Base-by-base conservation (phyloP, 2,888 invertebrate species). In the Ochropacha duplaris region DNA sequence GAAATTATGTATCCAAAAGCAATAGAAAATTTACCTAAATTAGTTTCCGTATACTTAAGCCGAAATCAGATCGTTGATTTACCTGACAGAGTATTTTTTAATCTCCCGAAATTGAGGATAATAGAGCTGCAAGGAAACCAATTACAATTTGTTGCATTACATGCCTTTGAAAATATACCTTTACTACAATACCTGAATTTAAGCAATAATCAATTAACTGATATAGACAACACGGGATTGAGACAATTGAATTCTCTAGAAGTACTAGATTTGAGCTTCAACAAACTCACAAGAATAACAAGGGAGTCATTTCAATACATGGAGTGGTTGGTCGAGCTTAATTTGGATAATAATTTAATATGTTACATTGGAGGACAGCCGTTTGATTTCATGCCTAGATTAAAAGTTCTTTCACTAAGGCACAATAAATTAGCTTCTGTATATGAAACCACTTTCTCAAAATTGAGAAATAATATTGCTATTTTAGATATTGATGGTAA, bases 251-350 rank as follows among this genome's bases (percentile, higher is more conserved):
- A 94, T 50, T 97, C 97, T 16, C 88, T 98, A 56, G 98, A 98
- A 88, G 96, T 98, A 6, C 83, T 98, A 54, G 98, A 98, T 82
- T 83, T 98, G 59, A 97, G 97, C 77, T 95, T 95, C 69, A 98
- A 98, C 80, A 94, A 94, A 61, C 88, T 98, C 24, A 93, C 94
- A 22, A 94, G 94, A 71, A 94, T 98, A 39, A 94, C 95, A n/a
- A 95, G 94, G 64, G 94, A 96, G 68, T 94, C 94, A 0, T 90
- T 95, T 66, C 94, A 95, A 62, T 94, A 95, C 56, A 95, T 98
- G 94, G 97, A 97, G 79, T 97, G 97, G 96, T 89, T 98, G 56
- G 96, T 98, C 0, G 97, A 98, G 81, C 84, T 98, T 5, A 96
- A 96, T 92, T 94, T 98, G 90, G 97, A 97, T 80, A 95, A 96